These are phyloP conservation scores for Pyrgus malvae DNA, from an alignment of 2,888 invertebrate species.

Conservation along the genomic window DNA sequence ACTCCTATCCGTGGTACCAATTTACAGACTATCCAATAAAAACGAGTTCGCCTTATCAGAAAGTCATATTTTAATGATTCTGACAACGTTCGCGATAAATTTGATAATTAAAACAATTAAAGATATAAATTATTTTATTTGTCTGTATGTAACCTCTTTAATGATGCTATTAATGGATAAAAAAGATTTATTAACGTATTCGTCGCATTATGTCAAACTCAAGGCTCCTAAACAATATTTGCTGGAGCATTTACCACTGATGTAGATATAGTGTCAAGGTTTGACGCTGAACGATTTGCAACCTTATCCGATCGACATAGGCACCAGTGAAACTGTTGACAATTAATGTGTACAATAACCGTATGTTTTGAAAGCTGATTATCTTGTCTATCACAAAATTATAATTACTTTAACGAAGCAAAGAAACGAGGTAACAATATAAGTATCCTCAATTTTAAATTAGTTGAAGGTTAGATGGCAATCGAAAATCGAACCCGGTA, in stretches of 20 bases:
- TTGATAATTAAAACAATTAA: constrained; percentile 7
- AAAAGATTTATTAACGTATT: constrained; percentile 39
- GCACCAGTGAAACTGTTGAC: constrained; percentile 14
- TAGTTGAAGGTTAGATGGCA: constrained; percentile 13
- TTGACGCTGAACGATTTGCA: constrained; percentile 20
- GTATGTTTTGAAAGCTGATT: constrained; percentile 28
- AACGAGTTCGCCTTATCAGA: neutral
- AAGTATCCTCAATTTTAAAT: neutral
- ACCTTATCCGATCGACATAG: constrained; percentile 29
- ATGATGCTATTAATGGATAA: constrained; percentile 31
- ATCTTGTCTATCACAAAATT: constrained; percentile 33
- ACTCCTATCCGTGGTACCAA: no score
- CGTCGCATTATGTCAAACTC: constrained; percentile 44
- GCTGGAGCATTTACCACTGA: constrained; percentile 43
- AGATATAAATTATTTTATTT: constrained; percentile 2
- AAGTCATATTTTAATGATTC: neutral
- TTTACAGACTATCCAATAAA: neutral
- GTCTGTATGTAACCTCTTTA: constrained; percentile 21
- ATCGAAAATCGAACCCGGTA: constrained; percentile 24
- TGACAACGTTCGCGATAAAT: neutral
- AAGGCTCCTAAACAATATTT: constrained; percentile 57
- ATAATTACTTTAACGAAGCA: constrained; percentile 32
- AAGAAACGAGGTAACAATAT: constrained; percentile 10
- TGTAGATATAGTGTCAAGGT: constrained; percentile 61
- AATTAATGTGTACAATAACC: constrained; percentile 24